phyloP scores from a whole-genome alignment of 2,888 invertebrate species.

The Drosophila algonquin region DNA sequence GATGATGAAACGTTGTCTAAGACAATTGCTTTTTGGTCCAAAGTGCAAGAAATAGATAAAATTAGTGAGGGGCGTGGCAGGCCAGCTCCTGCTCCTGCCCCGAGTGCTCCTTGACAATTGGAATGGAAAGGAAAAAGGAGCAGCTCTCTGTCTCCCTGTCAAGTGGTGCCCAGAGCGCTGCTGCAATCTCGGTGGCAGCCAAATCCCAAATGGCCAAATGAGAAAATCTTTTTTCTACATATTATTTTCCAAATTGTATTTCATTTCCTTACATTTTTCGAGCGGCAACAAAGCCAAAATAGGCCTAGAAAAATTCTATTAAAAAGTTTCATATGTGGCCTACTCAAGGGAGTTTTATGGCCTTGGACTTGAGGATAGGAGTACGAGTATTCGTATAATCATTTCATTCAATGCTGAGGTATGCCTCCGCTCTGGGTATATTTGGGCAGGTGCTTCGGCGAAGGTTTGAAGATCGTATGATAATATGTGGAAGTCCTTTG shows the following conservation, averaged over 20 bases:
- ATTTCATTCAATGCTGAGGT: too few species aligned
- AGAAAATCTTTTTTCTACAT: slow-evolving; percentile 1
- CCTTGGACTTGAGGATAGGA: too few species aligned
- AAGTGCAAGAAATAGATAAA: slow-evolving; percentile 79
- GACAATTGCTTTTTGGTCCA: slow-evolving; percentile 74
- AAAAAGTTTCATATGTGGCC: neutral
- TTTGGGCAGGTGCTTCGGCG: too few species aligned
- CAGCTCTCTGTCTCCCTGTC: slow-evolving; percentile 13
- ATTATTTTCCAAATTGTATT: slow-evolving; percentile 5
- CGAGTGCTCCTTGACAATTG: slow-evolving; percentile 51
- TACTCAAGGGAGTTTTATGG: too few species aligned
- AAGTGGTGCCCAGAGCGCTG: slow-evolving; percentile 40
- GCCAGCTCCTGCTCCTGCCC: slow-evolving; percentile 7
- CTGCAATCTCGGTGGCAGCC: slow-evolving; percentile 43
- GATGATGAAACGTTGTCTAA: slow-evolving; percentile 73
- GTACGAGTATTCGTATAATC: too few species aligned
- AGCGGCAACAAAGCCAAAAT: neutral
- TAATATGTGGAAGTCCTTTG: too few species aligned
- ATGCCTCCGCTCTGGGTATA: too few species aligned
- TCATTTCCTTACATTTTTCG: slow-evolving; percentile 6
- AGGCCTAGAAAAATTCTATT: neutral
- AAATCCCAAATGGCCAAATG: slow-evolving; percentile 33
- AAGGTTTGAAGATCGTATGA: too few species aligned
- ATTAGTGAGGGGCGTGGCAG: slow-evolving; percentile 65
- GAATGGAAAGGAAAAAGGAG: slow-evolving; percentile 26